Evolutionary conservation across 2,888 invertebrate species (phyloP), one percentile per base, ranked within the genome.

Genomic region (Geophilus truncorum): DNA sequence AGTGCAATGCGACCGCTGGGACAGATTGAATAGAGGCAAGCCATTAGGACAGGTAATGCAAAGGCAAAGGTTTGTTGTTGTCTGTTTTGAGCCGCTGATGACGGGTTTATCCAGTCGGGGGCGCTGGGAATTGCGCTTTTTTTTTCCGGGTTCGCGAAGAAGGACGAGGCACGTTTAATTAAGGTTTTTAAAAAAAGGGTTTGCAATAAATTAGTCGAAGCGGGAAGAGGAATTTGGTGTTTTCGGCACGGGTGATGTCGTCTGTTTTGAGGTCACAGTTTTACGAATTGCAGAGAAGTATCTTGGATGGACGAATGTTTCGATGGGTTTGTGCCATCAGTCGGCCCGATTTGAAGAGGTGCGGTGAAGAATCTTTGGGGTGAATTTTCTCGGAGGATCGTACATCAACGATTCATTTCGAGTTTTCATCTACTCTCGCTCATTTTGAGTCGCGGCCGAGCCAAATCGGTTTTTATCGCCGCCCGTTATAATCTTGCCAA

Each of bases 401-500:
- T 57, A 21, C 23, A 18, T 57, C 57, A 21, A 18, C 23, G 57
- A 21, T 21, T 57, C 57, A 57, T 57, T 57, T 70, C 6, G 28
- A 70, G 70, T 57, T 57, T 57, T 57, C 25, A 70, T 70, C 70
- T 70, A 70, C 28, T 70, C 45, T 45, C 12, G 25, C 70, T 70
- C 70, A 25, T 70, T 70, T 70, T 28, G 7, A 1, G 70, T 70
- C 28, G 12, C 12, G 51, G n/a, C 25, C 12, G 25, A 25, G 70
- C 70, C 70, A 70, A 70, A 70, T 70, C 25, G 70, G 70, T 70
- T 70, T 70, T 70, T 70, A 70, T 70, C 70, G 70, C 70, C 28
- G 25, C 23, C 7, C 70, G 70, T 23, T 70, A 23, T 70, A 70
- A 70, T 70, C 70, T 70, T 4, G 28, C 70, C 12, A 1, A 6